These are phyloP conservation scores for Perca flavescens DNA, from an alignment of 2,113 vertebrate species.

Conservation along the genomic window DNA sequence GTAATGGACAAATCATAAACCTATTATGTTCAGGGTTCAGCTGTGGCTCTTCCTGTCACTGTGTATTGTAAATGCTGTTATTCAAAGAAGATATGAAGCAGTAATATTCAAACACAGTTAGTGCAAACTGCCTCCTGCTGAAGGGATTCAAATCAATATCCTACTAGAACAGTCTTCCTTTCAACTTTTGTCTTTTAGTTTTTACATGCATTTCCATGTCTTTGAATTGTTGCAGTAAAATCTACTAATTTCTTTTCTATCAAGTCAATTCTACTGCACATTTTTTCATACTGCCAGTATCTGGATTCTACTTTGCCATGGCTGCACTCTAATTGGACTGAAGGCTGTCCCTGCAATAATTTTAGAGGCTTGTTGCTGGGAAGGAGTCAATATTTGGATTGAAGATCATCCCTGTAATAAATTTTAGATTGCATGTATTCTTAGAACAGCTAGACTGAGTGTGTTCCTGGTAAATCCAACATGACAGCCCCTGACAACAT, in stretches of 20 bases:
- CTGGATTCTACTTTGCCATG: background rate
- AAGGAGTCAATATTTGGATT: constrained; percentile 60
- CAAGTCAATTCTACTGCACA: constrained; percentile 1
- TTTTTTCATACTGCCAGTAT: constrained; percentile 25
- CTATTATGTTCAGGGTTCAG: background rate
- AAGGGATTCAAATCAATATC: constrained; percentile 7
- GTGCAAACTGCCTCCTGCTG: constrained; percentile 4
- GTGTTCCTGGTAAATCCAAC: constrained; percentile 34
- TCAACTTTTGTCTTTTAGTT: background rate
- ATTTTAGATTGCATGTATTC: constrained; percentile 36
- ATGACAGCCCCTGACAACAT: background rate
- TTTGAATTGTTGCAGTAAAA: background rate
- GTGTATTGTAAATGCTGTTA: background rate
- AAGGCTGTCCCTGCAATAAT: constrained; percentile 34
- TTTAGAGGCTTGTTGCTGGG: constrained; percentile 16
- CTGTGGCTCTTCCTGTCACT: constrained; percentile 22
- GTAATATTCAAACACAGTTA: background rate
- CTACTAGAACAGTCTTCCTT: background rate
- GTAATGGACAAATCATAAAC: constrained; percentile 37
- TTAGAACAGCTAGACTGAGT: constrained; percentile 19
- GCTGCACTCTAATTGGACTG: constrained; percentile 38
- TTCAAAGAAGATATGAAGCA: background rate
- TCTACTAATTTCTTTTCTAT: background rate
- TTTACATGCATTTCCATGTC: background rate
- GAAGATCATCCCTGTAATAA: constrained; percentile 53